A percentile compares a stretch with the other conserved stretches of the same genome.
These are phyloP conservation scores for Mormyrops attenuatus DNA, from an alignment of 2,797 vertebrate species.

Conservation along the genomic window DNA sequence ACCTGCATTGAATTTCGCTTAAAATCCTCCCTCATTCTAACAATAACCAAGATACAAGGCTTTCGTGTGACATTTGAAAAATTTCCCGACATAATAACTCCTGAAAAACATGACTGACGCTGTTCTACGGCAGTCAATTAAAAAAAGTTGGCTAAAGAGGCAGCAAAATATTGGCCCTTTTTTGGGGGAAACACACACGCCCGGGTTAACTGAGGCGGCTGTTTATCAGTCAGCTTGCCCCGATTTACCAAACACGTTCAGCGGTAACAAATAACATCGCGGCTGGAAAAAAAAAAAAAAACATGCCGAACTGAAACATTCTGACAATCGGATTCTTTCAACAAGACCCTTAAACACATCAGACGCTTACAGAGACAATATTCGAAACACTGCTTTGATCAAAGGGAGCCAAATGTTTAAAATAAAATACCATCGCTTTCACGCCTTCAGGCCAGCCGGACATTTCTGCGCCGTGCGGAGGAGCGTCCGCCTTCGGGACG, in stretches of 20 bases:
- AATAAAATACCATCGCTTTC: neutral
- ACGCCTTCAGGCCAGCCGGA: neutral
- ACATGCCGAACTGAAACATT: neutral
- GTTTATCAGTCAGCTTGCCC: constrained; percentile 3
- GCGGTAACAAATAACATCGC: neutral
- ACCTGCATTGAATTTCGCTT: neutral
- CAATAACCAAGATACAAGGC: neutral
- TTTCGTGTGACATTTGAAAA: neutral
- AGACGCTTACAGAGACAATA: neutral
- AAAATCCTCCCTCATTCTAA: neutral
- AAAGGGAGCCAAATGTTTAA: neutral
- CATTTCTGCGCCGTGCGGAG: neutral
- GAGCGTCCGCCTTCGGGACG: neutral
- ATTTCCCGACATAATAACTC: neutral
- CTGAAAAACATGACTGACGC: neutral
- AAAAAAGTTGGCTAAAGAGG: constrained; percentile 6
- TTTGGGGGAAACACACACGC: neutral
- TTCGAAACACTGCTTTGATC: neutral
- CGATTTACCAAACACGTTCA: neutral
- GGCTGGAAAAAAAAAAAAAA: neutral
- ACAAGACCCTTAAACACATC: neutral
- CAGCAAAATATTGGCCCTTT: constrained; percentile 1
- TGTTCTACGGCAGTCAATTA: neutral
- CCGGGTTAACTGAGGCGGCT: neutral
- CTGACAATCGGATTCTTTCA: neutral